phyloP scores from a whole-genome alignment of 2,113 vertebrate species.

The Panthera leo region DNA sequence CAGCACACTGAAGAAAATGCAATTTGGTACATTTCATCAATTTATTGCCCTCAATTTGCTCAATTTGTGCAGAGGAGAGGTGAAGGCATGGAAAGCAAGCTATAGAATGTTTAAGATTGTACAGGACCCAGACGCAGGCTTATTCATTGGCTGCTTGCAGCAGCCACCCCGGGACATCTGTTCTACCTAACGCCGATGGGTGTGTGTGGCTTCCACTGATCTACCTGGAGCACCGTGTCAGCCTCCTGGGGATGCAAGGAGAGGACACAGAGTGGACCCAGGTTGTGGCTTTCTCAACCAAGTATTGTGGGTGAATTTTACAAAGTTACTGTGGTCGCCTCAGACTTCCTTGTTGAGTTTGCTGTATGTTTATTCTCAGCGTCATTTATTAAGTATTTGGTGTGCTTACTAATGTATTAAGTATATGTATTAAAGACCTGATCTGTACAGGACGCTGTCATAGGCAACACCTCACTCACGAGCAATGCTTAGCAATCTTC shows the following conservation, averaged over 20 bases:
- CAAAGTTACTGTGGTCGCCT: not conserved
- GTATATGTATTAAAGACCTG: not conserved
- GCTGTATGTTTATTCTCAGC: not conserved
- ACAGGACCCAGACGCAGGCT: not conserved
- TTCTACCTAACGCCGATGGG: not conserved
- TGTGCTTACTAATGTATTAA: too few relatives aligned
- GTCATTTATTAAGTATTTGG: not conserved
- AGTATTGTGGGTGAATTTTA: not conserved
- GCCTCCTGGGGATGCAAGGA: not conserved
- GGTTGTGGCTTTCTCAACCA: not conserved
- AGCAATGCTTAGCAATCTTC: not conserved
- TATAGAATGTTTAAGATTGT: not conserved
- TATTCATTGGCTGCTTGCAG: not conserved
- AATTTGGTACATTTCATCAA: constrained; percentile 44
- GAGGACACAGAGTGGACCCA: not conserved
- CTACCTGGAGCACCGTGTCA: not conserved
- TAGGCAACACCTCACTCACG: not conserved
- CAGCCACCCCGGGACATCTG: not conserved
- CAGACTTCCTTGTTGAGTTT: not conserved
- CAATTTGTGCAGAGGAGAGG: not conserved
- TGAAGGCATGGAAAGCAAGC: not conserved
- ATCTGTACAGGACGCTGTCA: not conserved
- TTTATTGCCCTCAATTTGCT: constrained; percentile 16
- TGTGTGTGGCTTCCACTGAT: too few relatives aligned
- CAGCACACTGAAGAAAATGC: constrained; percentile 52